These are phyloP conservation scores for Pilophorus perplexus DNA, from an alignment of 2,888 invertebrate genomes.

Conservation along the genomic window DNA sequence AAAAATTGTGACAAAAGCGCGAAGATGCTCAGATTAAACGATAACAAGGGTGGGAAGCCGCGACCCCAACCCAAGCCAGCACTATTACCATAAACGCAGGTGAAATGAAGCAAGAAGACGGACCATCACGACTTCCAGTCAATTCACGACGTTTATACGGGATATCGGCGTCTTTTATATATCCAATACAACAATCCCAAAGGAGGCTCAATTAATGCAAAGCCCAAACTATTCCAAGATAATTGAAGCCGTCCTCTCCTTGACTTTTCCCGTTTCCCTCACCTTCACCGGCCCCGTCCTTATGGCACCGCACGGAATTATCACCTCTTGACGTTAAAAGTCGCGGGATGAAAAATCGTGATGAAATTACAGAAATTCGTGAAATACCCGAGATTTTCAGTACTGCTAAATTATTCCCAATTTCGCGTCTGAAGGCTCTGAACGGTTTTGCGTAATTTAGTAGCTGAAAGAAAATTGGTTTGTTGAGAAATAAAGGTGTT, in stretches of 20 bases:
- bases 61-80: too few species aligned
- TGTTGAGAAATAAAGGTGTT: too few species aligned
- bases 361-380: neutral
- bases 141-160: neutral
- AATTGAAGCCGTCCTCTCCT: neutral
- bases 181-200: neutral
- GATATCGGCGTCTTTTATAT: neutral
- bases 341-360: neutral
- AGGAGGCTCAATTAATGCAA: neutral
- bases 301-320: neutral
- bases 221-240: neutral
- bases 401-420: too few species aligned
- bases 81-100: constrained; percentile 1
- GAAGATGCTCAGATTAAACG: too few species aligned
- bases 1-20: too few species aligned
- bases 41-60: too few species aligned
- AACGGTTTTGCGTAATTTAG: too few species aligned
- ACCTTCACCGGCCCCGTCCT: neutral
- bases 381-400: too few species aligned
- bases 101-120: neutral
- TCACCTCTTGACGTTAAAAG: too few species aligned
- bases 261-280: neutral
- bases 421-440: too few species aligned
- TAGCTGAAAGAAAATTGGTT: too few species aligned
- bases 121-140: neutral